Percentiles rank a stretch among this genome's conserved stretches.
These are phyloP conservation scores for Calephelis perditalis DNA, from an alignment of 2,888 invertebrate genomes.

Conservation along the genomic window DNA sequence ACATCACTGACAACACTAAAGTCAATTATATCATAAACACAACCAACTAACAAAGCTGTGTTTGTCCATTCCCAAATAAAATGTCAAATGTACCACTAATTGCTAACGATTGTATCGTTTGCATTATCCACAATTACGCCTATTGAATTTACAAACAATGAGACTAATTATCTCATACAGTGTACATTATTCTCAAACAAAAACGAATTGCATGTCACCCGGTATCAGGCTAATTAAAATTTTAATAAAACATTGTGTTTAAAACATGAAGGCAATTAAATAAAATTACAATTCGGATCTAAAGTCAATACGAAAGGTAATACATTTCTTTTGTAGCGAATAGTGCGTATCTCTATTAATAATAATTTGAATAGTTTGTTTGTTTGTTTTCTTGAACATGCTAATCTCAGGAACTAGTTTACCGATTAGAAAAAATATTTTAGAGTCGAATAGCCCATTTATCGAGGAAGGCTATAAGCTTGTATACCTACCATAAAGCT, in stretches of 20 bases:
- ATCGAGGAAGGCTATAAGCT: too few species aligned
- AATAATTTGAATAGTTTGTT: too few species aligned
- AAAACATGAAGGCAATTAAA: slow-evolving; percentile 5
- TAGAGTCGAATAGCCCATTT: too few species aligned
- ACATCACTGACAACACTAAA: too few species aligned
- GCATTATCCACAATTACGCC: slow-evolving; percentile 13
- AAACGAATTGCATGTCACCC: slow-evolving; percentile 29
- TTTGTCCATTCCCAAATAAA: background rate
- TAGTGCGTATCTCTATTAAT: background rate
- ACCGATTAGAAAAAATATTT: too few species aligned
- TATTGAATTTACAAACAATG: slow-evolving; percentile 16
- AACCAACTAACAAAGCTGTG: background rate
- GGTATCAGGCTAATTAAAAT: slow-evolving; percentile 31
- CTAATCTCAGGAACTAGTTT: too few species aligned
- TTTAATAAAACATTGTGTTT: slow-evolving; percentile 29
- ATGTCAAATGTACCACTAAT: slow-evolving; percentile 4
- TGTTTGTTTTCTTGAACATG: too few species aligned
- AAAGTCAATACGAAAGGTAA: background rate
- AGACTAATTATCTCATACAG: slow-evolving; percentile 13
- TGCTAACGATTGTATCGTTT: slow-evolving; percentile 5
- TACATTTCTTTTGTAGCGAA: background rate
- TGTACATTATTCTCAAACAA: slow-evolving; percentile 11
- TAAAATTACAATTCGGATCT: background rate
- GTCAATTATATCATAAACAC: background rate
- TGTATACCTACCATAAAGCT: too few species aligned